A percentile compares a stretch with the other conserved stretches of the same genome.
These are phyloP conservation scores for Ovibos moschatus DNA, from an alignment of 2,113 vertebrate genomes.

Conservation along the genomic window DNA sequence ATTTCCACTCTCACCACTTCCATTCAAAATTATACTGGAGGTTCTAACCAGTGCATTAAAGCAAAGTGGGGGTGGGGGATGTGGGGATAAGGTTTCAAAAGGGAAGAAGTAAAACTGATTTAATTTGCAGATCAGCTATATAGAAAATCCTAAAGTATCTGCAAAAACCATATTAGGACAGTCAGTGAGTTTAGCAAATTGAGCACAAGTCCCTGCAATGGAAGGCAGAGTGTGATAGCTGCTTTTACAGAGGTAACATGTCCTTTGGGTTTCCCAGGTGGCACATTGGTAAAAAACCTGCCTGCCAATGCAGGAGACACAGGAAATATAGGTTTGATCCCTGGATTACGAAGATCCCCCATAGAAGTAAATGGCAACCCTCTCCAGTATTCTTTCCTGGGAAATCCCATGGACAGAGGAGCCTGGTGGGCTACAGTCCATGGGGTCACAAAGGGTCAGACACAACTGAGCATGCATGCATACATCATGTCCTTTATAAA, in stretches of 20 bases:
- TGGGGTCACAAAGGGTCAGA: background rate
- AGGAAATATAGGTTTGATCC: background rate
- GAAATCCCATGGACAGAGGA: background rate
- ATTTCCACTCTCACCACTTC: background rate
- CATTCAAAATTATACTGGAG: background rate
- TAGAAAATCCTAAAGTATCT: background rate
- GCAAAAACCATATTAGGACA: background rate
- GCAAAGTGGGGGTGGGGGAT: background rate
- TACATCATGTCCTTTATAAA: background rate
- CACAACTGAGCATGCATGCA: background rate
- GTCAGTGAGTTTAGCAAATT: background rate
- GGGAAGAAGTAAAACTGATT: background rate
- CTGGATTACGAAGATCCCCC: background rate
- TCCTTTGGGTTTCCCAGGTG: background rate
- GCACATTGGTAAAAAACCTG: background rate
- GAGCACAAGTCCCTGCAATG: background rate
- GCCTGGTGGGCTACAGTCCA: background rate
- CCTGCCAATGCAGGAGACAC: background rate
- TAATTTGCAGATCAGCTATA: background rate
- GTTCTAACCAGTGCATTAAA: background rate
- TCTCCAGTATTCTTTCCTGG: background rate
- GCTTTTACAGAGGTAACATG: background rate
- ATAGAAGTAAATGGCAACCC: background rate
- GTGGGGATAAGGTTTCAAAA: background rate
- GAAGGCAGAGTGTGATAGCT: background rate